Percentiles rank a stretch among this genome's conserved stretches.
These are phyloP conservation scores for Orientallactaga sibirica DNA, from an alignment of 2,797 vertebrate genomes.

Conservation along the genomic window DNA sequence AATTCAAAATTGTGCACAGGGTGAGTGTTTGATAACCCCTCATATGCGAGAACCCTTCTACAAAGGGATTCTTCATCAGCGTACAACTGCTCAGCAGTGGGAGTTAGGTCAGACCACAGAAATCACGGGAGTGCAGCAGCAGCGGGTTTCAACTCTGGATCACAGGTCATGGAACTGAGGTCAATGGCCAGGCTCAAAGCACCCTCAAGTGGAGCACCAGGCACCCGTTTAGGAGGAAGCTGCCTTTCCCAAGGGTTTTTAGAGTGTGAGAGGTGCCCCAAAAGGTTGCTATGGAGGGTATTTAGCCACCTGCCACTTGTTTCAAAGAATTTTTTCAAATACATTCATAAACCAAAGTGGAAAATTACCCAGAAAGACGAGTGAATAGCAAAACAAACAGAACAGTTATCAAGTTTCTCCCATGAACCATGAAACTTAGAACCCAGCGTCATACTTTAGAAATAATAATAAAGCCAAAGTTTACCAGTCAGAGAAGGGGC, in stretches of 20 bases:
- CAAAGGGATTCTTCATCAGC: not conserved
- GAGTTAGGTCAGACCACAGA: not conserved
- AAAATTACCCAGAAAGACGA: constrained; percentile 57
- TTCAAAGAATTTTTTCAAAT: constrained; percentile 45
- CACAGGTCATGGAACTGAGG: not conserved
- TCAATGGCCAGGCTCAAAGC: not conserved
- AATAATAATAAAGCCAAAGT: constrained; percentile 38
- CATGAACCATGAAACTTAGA: not conserved
- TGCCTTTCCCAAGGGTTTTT: constrained; percentile 5
- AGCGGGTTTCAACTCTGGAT: constrained; percentile 23
- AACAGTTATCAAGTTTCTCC: constrained; percentile 37
- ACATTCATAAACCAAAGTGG: constrained; percentile 29
- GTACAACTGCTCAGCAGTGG: not conserved
- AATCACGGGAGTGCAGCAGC: not conserved
- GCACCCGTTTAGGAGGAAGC: constrained; percentile 13
- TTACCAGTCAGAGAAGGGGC: constrained; percentile 45
- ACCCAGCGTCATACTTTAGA: constrained; percentile 21
- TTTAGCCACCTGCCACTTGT: constrained; percentile 19
- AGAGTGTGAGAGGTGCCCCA: not conserved
- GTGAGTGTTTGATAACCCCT: constrained; percentile 13
- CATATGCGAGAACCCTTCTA: not conserved
- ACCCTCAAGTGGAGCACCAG: constrained; percentile 14
- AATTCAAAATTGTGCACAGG: constrained; percentile 34
- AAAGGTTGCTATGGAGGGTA: not conserved
- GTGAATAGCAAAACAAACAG: constrained; percentile 47